Evolutionary conservation across 1,140 invertebrate genomes (phyloP).

Genomic region (Heliothis virescens): DNA sequence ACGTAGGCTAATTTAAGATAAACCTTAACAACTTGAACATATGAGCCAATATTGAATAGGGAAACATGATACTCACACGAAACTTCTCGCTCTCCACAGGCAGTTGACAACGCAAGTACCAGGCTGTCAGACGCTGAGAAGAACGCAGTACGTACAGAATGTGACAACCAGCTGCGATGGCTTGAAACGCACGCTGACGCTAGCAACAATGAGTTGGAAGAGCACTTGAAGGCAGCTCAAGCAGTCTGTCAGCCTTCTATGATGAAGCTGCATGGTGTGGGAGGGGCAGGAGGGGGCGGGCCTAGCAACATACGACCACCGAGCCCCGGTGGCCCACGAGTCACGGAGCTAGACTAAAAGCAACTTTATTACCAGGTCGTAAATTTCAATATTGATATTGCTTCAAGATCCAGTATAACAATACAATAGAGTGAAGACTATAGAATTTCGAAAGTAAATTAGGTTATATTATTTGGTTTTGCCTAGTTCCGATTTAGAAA

Average conservation of each 20-base stretch:
- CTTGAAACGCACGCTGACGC: constrained; percentile 89
- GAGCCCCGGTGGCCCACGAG: constrained; percentile 63
- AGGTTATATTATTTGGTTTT: background rate
- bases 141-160: constrained; percentile 87
- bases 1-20: background rate
- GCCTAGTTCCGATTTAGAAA: background rate
- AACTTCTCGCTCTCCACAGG: constrained; percentile 69
- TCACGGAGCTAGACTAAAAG: constrained; percentile 72
- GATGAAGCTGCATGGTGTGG: constrained; percentile 90
- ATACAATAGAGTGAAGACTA: too few relatives aligned
- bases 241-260: constrained; percentile 91
- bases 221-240: constrained; percentile 91
- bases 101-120: constrained; percentile 89
- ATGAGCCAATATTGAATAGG: too few relatives aligned
- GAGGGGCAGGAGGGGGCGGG: constrained; percentile 72
- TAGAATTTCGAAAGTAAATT: too few relatives aligned
- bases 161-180: constrained; percentile 87
- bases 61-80: too few relatives aligned
- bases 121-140: constrained; percentile 88
- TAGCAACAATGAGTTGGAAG: constrained; percentile 92
- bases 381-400: too few relatives aligned
- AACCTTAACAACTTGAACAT: too few relatives aligned
- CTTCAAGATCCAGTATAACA: too few relatives aligned
- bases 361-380: background rate
- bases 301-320: constrained; percentile 82